phyloP scores from a whole-genome alignment of 2,113 vertebrate genomes.

The Pygoscelis adeliae region DNA sequence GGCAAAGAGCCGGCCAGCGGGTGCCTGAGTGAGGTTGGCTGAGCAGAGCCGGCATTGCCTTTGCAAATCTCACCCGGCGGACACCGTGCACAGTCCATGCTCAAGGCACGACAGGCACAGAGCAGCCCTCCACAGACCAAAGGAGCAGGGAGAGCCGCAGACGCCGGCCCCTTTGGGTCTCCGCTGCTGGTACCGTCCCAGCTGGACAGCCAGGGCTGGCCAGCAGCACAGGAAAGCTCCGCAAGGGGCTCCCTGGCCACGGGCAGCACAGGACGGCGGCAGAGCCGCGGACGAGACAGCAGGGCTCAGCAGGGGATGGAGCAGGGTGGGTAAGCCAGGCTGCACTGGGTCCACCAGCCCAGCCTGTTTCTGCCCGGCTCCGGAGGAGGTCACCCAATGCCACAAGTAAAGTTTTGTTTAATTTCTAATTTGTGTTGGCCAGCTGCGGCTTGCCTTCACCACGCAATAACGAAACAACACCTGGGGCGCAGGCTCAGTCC shows the following conservation, averaged over 20 bases:
- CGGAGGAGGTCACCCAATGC: fast-evolving
- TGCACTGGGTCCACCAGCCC: neutral
- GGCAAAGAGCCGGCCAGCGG: neutral
- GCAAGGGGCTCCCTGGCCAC: neutral
- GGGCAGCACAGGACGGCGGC: no score
- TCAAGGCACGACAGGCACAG: fast-evolving
- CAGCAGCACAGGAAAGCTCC: neutral
- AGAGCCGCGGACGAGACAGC: neutral
- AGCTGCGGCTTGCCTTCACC: neutral
- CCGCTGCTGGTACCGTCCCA: neutral
- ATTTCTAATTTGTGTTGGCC: neutral
- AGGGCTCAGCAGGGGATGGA: neutral
- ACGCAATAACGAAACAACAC: fast-evolving
- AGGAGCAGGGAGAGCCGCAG: fast-evolving
- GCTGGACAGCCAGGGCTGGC: neutral
- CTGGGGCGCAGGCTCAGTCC: fast-evolving
- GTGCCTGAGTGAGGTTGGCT: neutral
- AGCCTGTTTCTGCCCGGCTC: neutral
- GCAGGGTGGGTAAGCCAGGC: neutral
- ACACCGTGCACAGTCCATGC: fast-evolving
- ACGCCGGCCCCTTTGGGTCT: no score
- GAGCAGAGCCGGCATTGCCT: neutral
- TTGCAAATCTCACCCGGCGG: no score
- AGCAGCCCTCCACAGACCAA: neutral
- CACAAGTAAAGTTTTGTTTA: neutral